phyloP scores from a whole-genome alignment of 2,113 vertebrate species.

The Lycaon pictus region DNA sequence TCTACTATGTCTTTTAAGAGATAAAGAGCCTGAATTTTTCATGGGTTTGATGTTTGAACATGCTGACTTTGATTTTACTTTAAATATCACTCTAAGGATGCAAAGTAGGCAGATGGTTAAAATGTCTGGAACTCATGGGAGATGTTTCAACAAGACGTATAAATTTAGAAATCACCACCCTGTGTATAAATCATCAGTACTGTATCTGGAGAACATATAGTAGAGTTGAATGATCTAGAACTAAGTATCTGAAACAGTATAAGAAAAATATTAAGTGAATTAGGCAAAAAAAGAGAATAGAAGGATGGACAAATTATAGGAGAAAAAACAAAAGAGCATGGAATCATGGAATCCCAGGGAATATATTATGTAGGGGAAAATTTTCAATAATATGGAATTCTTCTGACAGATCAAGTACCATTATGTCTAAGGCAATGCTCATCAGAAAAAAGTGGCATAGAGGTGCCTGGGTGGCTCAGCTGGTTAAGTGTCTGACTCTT shows the following conservation, averaged over 20 bases:
- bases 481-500: neutral
- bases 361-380: neutral
- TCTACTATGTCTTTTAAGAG: neutral
- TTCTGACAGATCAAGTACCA: neutral
- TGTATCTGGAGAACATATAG: neutral
- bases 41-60: neutral
- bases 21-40: neutral
- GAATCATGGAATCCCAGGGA: neutral
- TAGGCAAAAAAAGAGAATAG: neutral
- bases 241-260: neutral
- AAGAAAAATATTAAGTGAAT: constrained; percentile 4
- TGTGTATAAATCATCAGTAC: neutral
- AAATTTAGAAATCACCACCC: neutral
- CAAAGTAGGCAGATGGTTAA: neutral
- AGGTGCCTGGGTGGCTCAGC: neutral
- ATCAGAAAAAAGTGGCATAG: neutral
- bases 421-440: neutral
- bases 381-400: constrained; percentile 9
- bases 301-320: neutral
- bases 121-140: neutral
- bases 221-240: neutral
- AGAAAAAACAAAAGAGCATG: neutral
- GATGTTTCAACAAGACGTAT: neutral
- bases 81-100: neutral
- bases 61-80: neutral